Conservation (phyloP, 2,113 vertebrate species). For the Triplophysa siluroides region DNA sequence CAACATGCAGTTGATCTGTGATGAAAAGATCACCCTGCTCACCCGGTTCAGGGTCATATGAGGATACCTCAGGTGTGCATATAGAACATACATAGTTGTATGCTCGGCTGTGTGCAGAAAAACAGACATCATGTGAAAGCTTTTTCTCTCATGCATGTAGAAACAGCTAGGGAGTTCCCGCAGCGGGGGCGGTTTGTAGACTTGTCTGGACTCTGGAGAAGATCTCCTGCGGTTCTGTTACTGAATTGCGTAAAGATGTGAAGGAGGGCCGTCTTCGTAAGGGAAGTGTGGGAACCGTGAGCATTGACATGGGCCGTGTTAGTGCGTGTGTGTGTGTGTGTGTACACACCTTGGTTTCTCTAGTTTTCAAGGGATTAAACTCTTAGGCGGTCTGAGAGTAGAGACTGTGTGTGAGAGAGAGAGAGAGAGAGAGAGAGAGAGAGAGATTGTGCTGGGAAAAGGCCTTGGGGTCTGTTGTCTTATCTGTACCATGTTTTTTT, state of each 20-base stretch:
- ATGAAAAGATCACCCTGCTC: neutral
- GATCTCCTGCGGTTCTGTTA: neutral
- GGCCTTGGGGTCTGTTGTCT: neutral
- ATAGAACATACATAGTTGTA: neutral
- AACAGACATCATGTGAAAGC: neutral
- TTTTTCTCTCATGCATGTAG: neutral
- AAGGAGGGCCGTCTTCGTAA: neutral
- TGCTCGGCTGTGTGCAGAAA: neutral
- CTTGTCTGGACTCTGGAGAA: conserved; percentile 39
- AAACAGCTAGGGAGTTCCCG: conserved; percentile 40
- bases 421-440: too few species aligned
- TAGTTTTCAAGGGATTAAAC: conserved; percentile 5
- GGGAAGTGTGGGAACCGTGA: neutral
- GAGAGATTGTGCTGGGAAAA: neutral
- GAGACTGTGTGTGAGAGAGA: neutral
- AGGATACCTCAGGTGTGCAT: neutral
- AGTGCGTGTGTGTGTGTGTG: neutral
- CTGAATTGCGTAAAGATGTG: neutral
- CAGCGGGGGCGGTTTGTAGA: conserved; percentile 23
- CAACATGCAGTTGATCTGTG: conserved; percentile 1
- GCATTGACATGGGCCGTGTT: neutral
- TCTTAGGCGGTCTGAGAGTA: neutral
- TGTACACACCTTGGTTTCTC: conserved; percentile 22
- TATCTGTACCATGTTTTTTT: neutral
- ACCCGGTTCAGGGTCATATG: neutral